Conservation (phyloP, 2,888 invertebrate species). For the Acrobeloides nanus region DNA sequence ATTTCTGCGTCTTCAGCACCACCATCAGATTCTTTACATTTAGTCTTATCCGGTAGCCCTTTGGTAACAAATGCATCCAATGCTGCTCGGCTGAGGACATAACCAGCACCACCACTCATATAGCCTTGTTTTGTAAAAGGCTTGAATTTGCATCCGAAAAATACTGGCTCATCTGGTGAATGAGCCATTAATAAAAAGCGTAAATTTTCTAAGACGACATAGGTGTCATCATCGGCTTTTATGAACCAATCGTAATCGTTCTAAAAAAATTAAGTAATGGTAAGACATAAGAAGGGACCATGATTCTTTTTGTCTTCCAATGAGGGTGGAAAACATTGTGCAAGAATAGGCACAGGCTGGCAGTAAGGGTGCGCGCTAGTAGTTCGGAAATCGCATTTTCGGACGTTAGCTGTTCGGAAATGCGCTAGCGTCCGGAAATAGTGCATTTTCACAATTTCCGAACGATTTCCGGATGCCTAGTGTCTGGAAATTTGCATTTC, state of each 20-base stretch:
- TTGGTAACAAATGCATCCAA: slow-evolving; percentile 64
- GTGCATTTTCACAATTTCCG: no score
- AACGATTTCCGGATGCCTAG: no score
- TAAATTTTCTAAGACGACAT: slow-evolving; percentile 87
- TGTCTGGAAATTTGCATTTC: no score
- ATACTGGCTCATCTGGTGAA: slow-evolving; percentile 69
- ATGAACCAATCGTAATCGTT: slow-evolving; percentile 66
- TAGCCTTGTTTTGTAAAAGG: slow-evolving; percentile 70
- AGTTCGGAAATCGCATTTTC: no score
- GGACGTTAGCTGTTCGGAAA: no score
- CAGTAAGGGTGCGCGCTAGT: no score
- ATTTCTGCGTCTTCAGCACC: slow-evolving; percentile 88
- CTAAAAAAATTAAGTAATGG: no score
- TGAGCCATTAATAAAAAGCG: slow-evolving; percentile 59
- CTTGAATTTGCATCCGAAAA: slow-evolving; percentile 83
- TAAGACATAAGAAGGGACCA: no score
- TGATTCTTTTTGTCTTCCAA: no score
- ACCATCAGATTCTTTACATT: slow-evolving; percentile 59
- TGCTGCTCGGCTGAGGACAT: slow-evolving; percentile 80
- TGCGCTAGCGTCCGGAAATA: no score
- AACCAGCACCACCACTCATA: slow-evolving; percentile 66
- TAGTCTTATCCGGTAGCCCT: slow-evolving; percentile 65
- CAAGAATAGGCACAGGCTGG: no score
- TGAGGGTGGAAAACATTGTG: no score
- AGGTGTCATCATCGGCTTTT: slow-evolving; percentile 97